These are phyloP conservation scores for Panzeria rudis DNA, from an alignment of 2,888 invertebrate species.

Conservation along the genomic window DNA sequence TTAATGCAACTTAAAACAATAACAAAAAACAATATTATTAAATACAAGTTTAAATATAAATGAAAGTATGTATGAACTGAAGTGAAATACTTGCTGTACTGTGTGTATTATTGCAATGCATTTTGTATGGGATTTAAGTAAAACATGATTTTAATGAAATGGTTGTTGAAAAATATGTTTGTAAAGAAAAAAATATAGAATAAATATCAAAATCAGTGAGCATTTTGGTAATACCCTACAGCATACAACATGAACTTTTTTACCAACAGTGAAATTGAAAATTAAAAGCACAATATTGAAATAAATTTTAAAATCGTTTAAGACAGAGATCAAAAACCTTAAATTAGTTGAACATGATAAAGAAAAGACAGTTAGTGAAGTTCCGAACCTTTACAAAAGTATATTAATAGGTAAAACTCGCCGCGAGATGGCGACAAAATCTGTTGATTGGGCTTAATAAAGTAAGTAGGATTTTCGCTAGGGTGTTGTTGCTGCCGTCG, in stretches of 20 bases:
- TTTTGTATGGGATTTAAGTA: constrained; percentile 45
- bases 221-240: constrained; percentile 8
- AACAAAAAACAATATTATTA: neutral
- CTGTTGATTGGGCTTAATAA: too few relatives aligned
- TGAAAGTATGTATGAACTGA: neutral
- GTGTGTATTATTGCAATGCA: constrained; percentile 2
- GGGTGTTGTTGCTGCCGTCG: too few relatives aligned
- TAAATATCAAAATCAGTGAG: constrained; percentile 1
- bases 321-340: too few relatives aligned
- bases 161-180: constrained; percentile 30
- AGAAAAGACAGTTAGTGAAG: too few relatives aligned
- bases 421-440: too few relatives aligned
- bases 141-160: constrained; percentile 58
- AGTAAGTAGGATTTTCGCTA: too few relatives aligned
- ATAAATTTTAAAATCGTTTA: too few relatives aligned
- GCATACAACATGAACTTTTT: neutral
- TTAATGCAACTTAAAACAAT: constrained; percentile 25
- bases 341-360: too few relatives aligned
- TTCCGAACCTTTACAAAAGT: too few relatives aligned
- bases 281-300: too few relatives aligned
- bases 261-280: too few relatives aligned
- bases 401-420: too few relatives aligned
- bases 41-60: constrained; percentile 32
- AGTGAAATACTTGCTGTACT: constrained; percentile 19
- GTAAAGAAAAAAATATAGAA: neutral